Conservation (phyloP, 2,113 vertebrate species). For the Nyctibius bracteatus region DNA sequence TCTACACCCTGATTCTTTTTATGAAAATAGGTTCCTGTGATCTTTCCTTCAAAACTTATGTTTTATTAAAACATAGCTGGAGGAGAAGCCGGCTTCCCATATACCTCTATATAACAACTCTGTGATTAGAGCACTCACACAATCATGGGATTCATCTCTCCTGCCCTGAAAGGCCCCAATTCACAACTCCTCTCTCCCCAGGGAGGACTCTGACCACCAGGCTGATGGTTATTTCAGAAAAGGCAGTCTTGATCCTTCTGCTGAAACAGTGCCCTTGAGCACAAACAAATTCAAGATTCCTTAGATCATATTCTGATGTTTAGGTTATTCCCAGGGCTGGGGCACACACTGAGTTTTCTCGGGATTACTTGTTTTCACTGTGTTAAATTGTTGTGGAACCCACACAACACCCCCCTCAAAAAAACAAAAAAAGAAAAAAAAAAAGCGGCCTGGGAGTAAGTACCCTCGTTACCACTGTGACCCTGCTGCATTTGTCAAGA, state of each 20-base stretch:
- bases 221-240: conserved; percentile 31
- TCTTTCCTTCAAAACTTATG: conserved; percentile 63
- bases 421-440: background rate
- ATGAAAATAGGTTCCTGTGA: conserved; percentile 62
- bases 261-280: conserved; percentile 57
- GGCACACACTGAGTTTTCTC: background rate
- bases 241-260: conserved; percentile 37
- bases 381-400: background rate
- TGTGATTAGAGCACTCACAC: conserved; percentile 40
- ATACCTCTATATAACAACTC: conserved; percentile 8
- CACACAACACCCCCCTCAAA: background rate
- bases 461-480: background rate
- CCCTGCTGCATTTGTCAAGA: background rate
- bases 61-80: conserved; percentile 67
- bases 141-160: conserved; percentile 48
- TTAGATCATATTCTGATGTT: conserved; percentile 53
- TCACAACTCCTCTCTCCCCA: conserved; percentile 21
- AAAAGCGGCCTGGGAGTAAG: background rate
- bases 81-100: conserved; percentile 55
- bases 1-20: conserved; percentile 50
- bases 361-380: background rate
- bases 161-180: conserved; percentile 35
- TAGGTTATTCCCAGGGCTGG: conserved; percentile 36
- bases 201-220: conserved; percentile 36
- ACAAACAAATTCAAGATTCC: conserved; percentile 39